Evolutionary conservation across 2,888 invertebrate genomes (phyloP).

Genomic region (Drosophila buzzatii): DNA sequence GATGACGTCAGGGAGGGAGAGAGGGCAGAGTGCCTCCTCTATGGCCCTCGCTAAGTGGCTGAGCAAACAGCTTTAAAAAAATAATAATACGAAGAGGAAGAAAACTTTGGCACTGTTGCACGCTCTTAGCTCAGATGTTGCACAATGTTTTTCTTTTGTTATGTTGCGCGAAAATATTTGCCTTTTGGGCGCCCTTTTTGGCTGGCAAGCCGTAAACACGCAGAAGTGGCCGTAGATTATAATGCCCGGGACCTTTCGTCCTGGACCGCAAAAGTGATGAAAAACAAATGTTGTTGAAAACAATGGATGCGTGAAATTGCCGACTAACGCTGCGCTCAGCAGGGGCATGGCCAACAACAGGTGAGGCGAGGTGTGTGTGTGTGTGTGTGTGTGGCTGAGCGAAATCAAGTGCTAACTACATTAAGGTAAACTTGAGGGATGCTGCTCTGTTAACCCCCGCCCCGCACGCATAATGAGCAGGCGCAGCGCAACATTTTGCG

Average conservation of each 20-base stretch:
- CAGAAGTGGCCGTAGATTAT: constrained; percentile 65
- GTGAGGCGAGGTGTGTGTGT: not conserved
- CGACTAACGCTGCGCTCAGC: constrained; percentile 20
- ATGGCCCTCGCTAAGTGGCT: constrained; percentile 34
- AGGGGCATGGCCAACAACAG: not conserved
- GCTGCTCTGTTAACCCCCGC: too few relatives aligned
- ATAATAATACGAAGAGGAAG: not conserved
- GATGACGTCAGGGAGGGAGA: not conserved
- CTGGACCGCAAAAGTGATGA: constrained; percentile 64
- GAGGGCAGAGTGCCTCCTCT: not conserved
- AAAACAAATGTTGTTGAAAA: constrained; percentile 76
- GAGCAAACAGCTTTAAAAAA: constrained; percentile 43
- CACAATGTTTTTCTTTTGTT: constrained; percentile 42
- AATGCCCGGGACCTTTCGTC: constrained; percentile 21
- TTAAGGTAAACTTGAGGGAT: constrained; percentile 45
- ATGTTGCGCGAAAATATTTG: constrained; percentile 59
- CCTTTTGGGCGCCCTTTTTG: constrained; percentile 27
- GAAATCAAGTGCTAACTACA: constrained; percentile 73
- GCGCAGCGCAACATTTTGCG: constrained; percentile 46
- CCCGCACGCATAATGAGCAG: constrained; percentile 35
- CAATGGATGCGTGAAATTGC: constrained; percentile 74
- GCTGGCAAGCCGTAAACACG: constrained; percentile 60
- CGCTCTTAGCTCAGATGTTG: constrained; percentile 39
- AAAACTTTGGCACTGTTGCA: constrained; percentile 40
- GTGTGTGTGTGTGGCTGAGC: not conserved